These are phyloP conservation scores for Sebastolobus altivelis DNA, from an alignment of 2,797 vertebrate genomes.

Conservation along the genomic window DNA sequence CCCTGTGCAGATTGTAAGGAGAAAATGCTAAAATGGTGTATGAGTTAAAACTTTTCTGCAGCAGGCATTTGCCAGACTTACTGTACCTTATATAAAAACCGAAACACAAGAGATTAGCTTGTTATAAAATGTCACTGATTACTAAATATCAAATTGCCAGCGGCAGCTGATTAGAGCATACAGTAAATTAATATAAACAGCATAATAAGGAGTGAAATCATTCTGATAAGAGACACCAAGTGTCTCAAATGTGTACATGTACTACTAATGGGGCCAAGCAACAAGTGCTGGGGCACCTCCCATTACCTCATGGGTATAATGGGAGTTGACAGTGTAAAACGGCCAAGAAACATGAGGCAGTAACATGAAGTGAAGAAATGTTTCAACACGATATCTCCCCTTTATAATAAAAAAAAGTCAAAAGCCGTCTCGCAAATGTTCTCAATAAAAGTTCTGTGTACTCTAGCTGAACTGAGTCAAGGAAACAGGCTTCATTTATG, in stretches of 20 bases:
- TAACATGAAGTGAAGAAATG: constrained; percentile 36
- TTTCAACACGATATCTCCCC: constrained; percentile 37
- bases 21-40: neutral
- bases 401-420: constrained; percentile 23
- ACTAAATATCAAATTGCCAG: constrained; percentile 7
- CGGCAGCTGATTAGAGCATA: neutral
- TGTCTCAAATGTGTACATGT: constrained; percentile 30
- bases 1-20: constrained; percentile 32
- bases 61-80: neutral
- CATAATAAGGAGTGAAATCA: constrained; percentile 1
- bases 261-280: constrained; percentile 31
- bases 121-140: neutral
- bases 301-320: constrained; percentile 50
- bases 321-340: constrained; percentile 46
- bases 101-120: neutral
- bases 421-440: constrained; percentile 44
- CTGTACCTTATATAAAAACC: neutral
- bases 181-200: constrained; percentile 25
- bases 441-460: constrained; percentile 20
- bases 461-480: constrained; percentile 5
- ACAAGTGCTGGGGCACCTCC: constrained; percentile 44
- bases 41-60: constrained; percentile 40
- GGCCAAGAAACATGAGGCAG: constrained; percentile 53
- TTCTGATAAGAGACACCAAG: constrained; percentile 37
- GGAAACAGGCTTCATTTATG: constrained; percentile 23